Evolutionary conservation across 2,888 invertebrate genomes (phyloP).

Genomic region (Erebia ligea): DNA sequence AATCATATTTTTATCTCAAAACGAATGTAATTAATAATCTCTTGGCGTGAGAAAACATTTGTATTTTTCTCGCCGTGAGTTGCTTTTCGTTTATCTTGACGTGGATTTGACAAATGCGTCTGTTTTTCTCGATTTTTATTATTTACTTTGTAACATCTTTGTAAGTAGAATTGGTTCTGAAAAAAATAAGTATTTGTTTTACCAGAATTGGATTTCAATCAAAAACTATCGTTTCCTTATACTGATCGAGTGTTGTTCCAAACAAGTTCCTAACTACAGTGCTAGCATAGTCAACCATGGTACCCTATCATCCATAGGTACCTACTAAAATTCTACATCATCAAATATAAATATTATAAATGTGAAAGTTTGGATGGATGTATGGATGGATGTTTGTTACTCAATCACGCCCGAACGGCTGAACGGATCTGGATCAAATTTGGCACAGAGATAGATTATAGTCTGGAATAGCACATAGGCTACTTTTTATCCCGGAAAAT

Average conservation of each 20-base stretch:
- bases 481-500: too few relatives aligned
- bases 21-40: conserved; percentile 75
- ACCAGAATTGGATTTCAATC: background rate
- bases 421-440: too few relatives aligned
- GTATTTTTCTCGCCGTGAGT: conserved; percentile 77
- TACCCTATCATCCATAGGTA: too few relatives aligned
- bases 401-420: too few relatives aligned
- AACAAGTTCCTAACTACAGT: too few relatives aligned
- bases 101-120: conserved; percentile 49
- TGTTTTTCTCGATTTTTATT: conserved; percentile 29
- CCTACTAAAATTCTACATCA: too few relatives aligned
- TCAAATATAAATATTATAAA: too few relatives aligned
- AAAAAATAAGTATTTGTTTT: background rate
- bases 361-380: too few relatives aligned
- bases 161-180: conserved; percentile 4
- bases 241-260: background rate
- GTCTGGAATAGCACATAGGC: too few relatives aligned
- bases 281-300: too few relatives aligned
- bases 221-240: background rate
- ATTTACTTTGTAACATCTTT: conserved; percentile 20
- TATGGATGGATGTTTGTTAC: too few relatives aligned
- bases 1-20: conserved; percentile 61
- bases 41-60: conserved; percentile 61
- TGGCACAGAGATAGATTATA: too few relatives aligned
- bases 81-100: conserved; percentile 64